Percentiles rank a stretch among this genome's conserved stretches.
Evolutionary conservation across 53 echinoderm and acorn worm genomes (phyloP).

Genomic region (Hippasteria phrygiana): DNA sequence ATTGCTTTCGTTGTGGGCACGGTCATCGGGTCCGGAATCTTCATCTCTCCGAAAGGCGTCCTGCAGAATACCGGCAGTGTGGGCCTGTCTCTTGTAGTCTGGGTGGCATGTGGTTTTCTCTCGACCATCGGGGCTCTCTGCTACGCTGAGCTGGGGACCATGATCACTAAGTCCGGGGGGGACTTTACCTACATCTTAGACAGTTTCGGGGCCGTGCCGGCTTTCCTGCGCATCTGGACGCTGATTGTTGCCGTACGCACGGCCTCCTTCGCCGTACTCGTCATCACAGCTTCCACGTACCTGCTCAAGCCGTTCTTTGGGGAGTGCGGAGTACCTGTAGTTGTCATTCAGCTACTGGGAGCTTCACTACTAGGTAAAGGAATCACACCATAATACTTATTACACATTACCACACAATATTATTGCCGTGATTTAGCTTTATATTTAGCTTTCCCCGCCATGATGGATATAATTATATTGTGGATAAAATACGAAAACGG

Average conservation of each 20-base stretch:
- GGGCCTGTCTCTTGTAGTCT: constrained; percentile 81
- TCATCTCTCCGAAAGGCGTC: constrained; percentile 70
- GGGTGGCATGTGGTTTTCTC: constrained; percentile 81
- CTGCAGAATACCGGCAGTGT: constrained; percentile 75
- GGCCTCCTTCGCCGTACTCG: constrained; percentile 74
- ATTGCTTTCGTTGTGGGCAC: constrained; percentile 63
- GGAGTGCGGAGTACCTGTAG: constrained; percentile 42
- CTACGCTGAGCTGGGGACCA: constrained; percentile 92
- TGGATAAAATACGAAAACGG: too few species aligned
- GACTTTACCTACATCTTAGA: constrained; percentile 86
- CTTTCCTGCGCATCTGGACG: constrained; percentile 87
- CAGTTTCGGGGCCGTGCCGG: constrained; percentile 69
- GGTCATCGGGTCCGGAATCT: constrained; percentile 73
- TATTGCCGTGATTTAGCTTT: background rate
- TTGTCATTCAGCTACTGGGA: constrained; percentile 40
- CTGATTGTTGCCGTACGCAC: constrained; percentile 81
- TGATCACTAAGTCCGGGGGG: constrained; percentile 88
- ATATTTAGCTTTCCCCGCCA: too few species aligned
- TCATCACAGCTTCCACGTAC: constrained; percentile 80
- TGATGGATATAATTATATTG: too few species aligned
- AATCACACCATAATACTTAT: too few species aligned
- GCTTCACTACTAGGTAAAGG: constrained; percentile 22
- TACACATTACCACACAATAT: background rate
- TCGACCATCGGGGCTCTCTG: constrained; percentile 89
- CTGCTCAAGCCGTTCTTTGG: constrained; percentile 69